Conservation (phyloP, 2,797 vertebrate species). For the Danio aesculapii region DNA sequence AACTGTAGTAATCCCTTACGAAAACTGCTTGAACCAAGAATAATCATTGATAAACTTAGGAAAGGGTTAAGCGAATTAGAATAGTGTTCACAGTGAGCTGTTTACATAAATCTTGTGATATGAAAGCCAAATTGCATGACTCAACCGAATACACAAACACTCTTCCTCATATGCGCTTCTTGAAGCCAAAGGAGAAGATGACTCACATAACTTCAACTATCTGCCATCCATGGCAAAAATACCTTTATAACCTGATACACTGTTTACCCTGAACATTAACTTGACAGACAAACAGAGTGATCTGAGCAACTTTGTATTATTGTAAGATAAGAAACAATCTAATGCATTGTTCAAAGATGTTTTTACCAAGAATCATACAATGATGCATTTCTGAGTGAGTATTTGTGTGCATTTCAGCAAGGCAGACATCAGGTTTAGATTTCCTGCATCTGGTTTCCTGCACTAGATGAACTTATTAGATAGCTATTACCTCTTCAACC, state of each 20-base stretch:
- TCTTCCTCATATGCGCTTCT: no score
- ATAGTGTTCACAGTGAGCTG: no score
- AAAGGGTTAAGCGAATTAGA: no score
- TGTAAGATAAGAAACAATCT: not conserved
- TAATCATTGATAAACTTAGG: no score
- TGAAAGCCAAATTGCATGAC: no score
- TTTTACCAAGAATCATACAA: not conserved
- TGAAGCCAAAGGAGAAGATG: no score
- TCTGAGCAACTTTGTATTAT: not conserved
- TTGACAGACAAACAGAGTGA: not conserved
- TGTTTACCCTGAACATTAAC: not conserved
- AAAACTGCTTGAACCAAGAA: no score
- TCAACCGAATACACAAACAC: no score
- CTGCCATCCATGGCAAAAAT: no score
- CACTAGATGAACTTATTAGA: not conserved
- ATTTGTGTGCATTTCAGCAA: conserved; percentile 20
- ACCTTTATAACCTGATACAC: not conserved
- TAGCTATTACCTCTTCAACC: not conserved
- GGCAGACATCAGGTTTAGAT: conserved; percentile 20
- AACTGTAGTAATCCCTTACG: no score
- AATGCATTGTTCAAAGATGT: not conserved
- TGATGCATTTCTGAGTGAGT: not conserved
- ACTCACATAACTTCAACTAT: no score
- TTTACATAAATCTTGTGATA: no score
- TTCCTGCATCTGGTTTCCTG: conserved; percentile 2